phyloP scores from a whole-genome alignment of 2,113 vertebrate genomes.

The Ictalurus furcatus region DNA sequence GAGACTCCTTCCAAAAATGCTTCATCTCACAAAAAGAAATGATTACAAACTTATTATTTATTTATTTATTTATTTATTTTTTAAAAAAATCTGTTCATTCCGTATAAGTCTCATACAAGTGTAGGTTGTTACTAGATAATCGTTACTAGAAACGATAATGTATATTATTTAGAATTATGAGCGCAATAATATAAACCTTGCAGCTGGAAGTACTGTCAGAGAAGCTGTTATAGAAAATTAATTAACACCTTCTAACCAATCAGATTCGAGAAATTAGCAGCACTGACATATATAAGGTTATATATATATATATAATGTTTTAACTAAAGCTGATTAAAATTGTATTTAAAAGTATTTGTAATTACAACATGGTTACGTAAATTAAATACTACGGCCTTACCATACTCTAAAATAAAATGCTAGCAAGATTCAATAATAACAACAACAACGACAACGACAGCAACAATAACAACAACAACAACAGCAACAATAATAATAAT shows the following conservation, averaged over 20 bases:
- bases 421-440: background rate
- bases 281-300: too few species aligned
- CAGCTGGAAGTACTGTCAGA: background rate
- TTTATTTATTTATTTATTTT: too few species aligned
- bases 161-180: background rate
- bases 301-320: too few species aligned
- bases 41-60: too few species aligned
- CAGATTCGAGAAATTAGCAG: background rate
- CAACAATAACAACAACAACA: background rate
- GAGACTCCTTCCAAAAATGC: background rate
- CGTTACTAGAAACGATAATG: background rate
- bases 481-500: background rate
- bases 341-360: background rate
- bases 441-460: background rate
- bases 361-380: background rate
- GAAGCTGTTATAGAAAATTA: background rate
- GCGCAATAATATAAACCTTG: background rate
- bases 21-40: background rate
- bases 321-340: background rate
- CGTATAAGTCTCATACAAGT: background rate
- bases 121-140: background rate
- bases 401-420: background rate
- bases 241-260: background rate
- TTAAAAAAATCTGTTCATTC: background rate
- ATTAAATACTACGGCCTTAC: background rate